Evolutionary conservation across 2,888 invertebrate species (phyloP), one percentile per base, ranked within the genome.

Genomic region (Acanthoscelides obtectus): DNA sequence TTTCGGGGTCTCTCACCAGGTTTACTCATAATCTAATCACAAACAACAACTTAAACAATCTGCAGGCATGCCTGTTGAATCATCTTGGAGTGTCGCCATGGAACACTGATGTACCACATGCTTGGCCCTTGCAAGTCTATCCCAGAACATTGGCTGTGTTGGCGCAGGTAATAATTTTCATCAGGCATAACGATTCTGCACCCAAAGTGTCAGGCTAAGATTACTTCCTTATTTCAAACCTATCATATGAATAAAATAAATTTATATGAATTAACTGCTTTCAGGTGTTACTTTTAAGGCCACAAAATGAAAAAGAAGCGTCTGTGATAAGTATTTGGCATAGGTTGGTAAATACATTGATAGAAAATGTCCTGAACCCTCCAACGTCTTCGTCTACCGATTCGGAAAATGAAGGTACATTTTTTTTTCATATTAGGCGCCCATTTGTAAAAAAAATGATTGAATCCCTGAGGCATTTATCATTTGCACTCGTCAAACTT

Each of bases 311-410:
- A 80, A 94, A 95, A 79, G 97, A 98, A 87, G 92, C 93, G 27
- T 92, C 94, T 22, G 96, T 97, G 77, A 91, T 97, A 65, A 92
- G 93, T 69, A 96, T 98, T 83, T 97, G 98, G 96, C 94, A 95
- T 83, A 90, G 95, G 81, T 88, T 97, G 20, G 91, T 98, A 12
- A 94, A 94, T 80, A 96, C 97, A 0, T 87, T 98, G 72, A 94
- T 95, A 4, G 94, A 95, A 82, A 95, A 94, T 79, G 94, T 97
- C 8, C 86, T 93, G 77, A 92, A 91, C 82, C 84, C 89, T 20
- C 88, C 88, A 66, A 88, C 90, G 0, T 71, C 73, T 25, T 87
- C 89, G 0, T 87, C 88, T 0, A 88, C 88, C 76, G 93, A 93
- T 79, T 88, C 90, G 25, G 93, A 93, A 80, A 91, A 90, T 81